These are phyloP conservation scores for Zosterops lateralis DNA, from an alignment of 2,113 vertebrate species.

Conservation along the genomic window DNA sequence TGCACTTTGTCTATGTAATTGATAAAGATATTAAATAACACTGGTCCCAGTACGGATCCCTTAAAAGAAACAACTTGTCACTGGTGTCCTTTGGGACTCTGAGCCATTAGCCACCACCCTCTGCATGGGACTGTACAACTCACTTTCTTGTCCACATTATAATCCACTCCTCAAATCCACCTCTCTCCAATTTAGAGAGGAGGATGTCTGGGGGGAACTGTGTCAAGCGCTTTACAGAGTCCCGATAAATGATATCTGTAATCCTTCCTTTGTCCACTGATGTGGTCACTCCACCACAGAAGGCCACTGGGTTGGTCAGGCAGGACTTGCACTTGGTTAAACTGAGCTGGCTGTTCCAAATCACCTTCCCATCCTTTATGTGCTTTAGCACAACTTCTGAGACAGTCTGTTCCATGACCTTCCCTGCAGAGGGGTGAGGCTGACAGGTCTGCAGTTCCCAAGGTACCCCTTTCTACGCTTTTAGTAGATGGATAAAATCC, in stretches of 20 bases:
- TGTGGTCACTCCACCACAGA: neutral
- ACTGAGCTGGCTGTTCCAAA: fast-evolving
- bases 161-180: neutral
- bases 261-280: neutral
- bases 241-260: neutral
- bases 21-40: neutral
- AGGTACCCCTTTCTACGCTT: neutral
- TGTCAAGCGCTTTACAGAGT: neutral
- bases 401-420: neutral
- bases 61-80: too few relatives aligned
- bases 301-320: neutral
- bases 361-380: neutral
- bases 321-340: neutral
- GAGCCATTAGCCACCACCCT: neutral
- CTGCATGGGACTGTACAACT: neutral
- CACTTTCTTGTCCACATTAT: neutral
- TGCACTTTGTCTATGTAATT: neutral
- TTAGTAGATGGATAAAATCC: neutral
- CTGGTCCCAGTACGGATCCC: fast-evolving
- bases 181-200: neutral
- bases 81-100: neutral
- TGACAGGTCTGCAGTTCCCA: neutral
- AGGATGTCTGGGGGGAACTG: neutral
- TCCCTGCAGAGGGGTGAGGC: neutral
- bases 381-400: neutral